A percentile compares a stretch with the other conserved stretches of the same genome.
Evolutionary conservation across 2,888 invertebrate species (phyloP).

Genomic region (Homarus gammarus): DNA sequence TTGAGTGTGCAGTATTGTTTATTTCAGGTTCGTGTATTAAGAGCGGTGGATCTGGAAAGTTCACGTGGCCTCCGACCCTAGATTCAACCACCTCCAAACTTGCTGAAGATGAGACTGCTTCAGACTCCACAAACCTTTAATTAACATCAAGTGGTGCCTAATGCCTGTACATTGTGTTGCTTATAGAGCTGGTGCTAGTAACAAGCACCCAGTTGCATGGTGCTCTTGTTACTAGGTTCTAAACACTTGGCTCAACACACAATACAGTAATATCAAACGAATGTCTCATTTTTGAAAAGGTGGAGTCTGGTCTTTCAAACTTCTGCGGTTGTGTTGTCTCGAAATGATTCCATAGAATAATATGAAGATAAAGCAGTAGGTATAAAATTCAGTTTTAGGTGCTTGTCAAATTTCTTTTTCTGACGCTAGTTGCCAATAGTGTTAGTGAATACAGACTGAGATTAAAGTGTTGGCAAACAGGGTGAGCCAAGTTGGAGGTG

Average conservation of each 20-base stretch:
- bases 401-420: background rate
- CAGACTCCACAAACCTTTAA: constrained; percentile 41
- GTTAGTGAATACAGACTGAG: background rate
- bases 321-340: background rate
- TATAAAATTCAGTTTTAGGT: background rate
- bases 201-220: background rate
- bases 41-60: constrained; percentile 34
- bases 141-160: background rate
- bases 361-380: background rate
- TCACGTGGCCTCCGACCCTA: constrained; percentile 33
- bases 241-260: background rate
- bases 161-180: background rate
- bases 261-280: too few species aligned
- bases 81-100: constrained; percentile 9
- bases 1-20: too few species aligned
- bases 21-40: background rate
- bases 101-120: constrained; percentile 14
- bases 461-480: background rate
- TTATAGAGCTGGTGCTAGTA: background rate
- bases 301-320: background rate
- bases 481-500: background rate
- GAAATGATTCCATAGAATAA: background rate
- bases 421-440: background rate
- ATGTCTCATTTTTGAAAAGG: background rate
- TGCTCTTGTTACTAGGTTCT: background rate